Evolutionary conservation across 2,797 vertebrate species (phyloP).

Genomic region (Phyllotis vaccarum): DNA sequence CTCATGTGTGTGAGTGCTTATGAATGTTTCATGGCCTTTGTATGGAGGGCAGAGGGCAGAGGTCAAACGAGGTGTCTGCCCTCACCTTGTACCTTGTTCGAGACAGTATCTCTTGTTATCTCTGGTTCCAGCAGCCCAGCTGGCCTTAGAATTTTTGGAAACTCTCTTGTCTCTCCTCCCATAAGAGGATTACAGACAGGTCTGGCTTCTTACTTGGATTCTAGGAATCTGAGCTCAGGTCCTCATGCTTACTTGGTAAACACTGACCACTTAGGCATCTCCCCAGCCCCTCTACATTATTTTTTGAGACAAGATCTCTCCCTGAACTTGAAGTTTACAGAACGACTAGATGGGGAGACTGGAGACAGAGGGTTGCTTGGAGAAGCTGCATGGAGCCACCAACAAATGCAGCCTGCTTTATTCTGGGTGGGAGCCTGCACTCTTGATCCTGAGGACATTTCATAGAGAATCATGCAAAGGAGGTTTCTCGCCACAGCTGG

Average conservation of each 20-base stretch:
- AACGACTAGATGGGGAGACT: neutral
- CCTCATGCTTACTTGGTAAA: neutral
- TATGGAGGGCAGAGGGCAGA: neutral
- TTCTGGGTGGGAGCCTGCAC: neutral
- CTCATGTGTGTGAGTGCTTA: neutral
- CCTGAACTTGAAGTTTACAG: neutral
- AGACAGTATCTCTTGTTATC: too few relatives aligned
- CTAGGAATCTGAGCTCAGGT: too few relatives aligned
- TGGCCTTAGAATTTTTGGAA: neutral
- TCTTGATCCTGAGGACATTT: neutral
- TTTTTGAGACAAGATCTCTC: neutral
- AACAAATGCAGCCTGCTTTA: neutral
- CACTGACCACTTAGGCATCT: neutral
- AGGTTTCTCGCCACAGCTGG: neutral
- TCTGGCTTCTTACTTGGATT: neutral
- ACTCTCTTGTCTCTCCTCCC: neutral
- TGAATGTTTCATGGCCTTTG: neutral
- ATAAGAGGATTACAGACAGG: neutral
- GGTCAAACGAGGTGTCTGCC: neutral
- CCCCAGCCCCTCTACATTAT: neutral
- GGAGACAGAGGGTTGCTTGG: neutral
- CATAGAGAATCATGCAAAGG: neutral
- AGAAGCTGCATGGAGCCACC: neutral
- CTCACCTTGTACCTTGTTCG: neutral
- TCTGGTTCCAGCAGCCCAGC: neutral